Evolutionary conservation across 2,797 vertebrate genomes (phyloP), one percentile per base, ranked within the genome.

Genomic region (Hippocampus kuda): DNA sequence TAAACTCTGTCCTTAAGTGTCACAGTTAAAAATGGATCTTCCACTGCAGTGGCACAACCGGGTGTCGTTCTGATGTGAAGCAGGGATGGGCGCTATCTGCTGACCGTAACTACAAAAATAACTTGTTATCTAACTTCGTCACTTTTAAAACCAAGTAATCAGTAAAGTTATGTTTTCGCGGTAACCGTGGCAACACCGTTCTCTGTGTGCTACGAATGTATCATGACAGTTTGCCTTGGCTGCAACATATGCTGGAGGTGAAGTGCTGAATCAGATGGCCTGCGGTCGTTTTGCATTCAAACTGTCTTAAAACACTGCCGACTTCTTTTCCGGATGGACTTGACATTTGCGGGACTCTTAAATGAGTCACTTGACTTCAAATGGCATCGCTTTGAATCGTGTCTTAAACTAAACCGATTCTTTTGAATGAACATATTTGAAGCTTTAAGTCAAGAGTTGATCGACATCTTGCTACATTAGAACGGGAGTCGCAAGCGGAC

Each of bases 281-380:
- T 81, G 73, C 73, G 77, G 83, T 88, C 81, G 88, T 87, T 85
- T 83, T 53, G 75, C 82, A 85, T 87, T 89, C 81, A 80, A 76
- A 86, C 86, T 86, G 84, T 83, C 85, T 75, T 74, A 86, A 87
- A 85, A 88, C 84, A 84, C 87, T 89, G 82, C 80, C 77, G 76
- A 81, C 77, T 77, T 77, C 71, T 70, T 22, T 70, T 72, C 75
- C 82, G 77, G 75, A 77, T 78, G 75, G 77, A 79, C 83, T 84
- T 81, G 84, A 65, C 75, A 79, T 79, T 81, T 71, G 71, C 74
- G 77, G 79, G 77, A 81, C 64, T 66, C 82, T 86, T 84, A 16
- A 86, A 79, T 74, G 69, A 71, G 71, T 75, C 72, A 38, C 16
- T 30, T 72, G 66, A 66, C n/a, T 70, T 18, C 49, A 69, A 68